These are phyloP conservation scores for Drosophila neocordata DNA, from an alignment of 1,140 invertebrate species.

Conservation along the genomic window DNA sequence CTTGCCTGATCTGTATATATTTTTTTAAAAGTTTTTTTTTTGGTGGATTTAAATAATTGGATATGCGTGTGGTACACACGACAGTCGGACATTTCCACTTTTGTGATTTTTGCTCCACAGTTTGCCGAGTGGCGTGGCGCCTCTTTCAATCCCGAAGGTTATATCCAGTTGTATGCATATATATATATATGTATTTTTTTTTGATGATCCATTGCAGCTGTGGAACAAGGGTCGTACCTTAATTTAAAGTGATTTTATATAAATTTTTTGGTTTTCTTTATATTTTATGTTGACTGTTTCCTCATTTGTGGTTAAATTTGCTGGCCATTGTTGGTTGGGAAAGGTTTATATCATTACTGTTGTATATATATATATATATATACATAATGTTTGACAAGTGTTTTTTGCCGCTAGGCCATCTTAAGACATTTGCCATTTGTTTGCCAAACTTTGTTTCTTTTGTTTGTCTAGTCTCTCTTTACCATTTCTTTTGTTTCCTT, in stretches of 20 bases:
- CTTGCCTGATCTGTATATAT: constrained; percentile 1
- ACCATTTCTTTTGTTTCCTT: constrained; percentile 10
- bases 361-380: background rate
- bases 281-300: background rate
- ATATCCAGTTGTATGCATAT: background rate
- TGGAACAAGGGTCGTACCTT: constrained; percentile 15
- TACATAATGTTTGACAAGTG: constrained; percentile 11
- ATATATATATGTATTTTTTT: background rate
- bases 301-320: constrained; percentile 5
- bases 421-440: constrained; percentile 42
- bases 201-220: constrained; percentile 42
- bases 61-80: constrained; percentile 73
- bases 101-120: constrained; percentile 52
- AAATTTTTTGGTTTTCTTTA: background rate
- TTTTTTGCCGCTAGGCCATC: constrained; percentile 36
- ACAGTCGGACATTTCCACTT: constrained; percentile 38
- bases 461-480: constrained; percentile 18
- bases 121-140: constrained; percentile 48
- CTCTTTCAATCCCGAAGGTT: constrained; percentile 14
- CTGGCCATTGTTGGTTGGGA: constrained; percentile 7
- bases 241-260: constrained; percentile 15
- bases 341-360: background rate
- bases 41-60: constrained; percentile 79
- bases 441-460: constrained; percentile 19
- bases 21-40: constrained; percentile 15